Conservation (phyloP, 2,888 invertebrate species). For the Drosophila multiciliata region DNA sequence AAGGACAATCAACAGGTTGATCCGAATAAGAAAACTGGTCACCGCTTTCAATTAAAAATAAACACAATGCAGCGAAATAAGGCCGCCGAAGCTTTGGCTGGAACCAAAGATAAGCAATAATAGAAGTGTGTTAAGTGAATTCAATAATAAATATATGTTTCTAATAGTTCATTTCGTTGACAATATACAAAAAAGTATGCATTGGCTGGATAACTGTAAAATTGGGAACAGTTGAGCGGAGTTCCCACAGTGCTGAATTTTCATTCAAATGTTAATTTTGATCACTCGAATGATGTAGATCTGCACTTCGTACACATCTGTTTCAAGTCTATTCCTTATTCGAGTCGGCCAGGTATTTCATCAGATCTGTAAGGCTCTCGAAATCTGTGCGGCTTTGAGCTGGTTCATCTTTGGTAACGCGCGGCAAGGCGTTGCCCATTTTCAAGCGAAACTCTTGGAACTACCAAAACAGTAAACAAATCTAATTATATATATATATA, state of each 20-base stretch:
- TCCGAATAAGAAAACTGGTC: slow-evolving; percentile 87
- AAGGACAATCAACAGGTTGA: slow-evolving; percentile 89
- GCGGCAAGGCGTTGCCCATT: slow-evolving; percentile 91
- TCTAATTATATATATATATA: background rate
- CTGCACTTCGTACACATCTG: background rate
- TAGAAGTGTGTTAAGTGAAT: background rate
- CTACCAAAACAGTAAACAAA: slow-evolving; percentile 86
- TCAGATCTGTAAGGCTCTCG: slow-evolving; percentile 92
- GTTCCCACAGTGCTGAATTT: background rate
- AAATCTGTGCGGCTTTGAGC: slow-evolving; percentile 95
- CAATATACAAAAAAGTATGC: background rate
- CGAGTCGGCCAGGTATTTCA: slow-evolving; percentile 90
- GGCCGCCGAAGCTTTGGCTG: slow-evolving; percentile 46
- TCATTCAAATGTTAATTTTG: background rate
- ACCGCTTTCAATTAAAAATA: slow-evolving; percentile 85
- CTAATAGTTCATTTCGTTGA: background rate
- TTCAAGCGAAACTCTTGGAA: slow-evolving; percentile 92
- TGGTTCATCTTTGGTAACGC: slow-evolving; percentile 91
- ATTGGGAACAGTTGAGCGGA: background rate
- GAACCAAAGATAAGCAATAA: background rate
- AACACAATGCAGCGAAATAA: slow-evolving; percentile 25
- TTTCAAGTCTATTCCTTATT: slow-evolving; percentile 75
- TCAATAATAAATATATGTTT: slow-evolving; percentile 1
- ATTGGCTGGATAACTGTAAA: background rate
- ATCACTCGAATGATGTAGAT: background rate